Evolutionary conservation across 2,113 vertebrate genomes (phyloP).

Genomic region (Scartelaos histophorus): DNA sequence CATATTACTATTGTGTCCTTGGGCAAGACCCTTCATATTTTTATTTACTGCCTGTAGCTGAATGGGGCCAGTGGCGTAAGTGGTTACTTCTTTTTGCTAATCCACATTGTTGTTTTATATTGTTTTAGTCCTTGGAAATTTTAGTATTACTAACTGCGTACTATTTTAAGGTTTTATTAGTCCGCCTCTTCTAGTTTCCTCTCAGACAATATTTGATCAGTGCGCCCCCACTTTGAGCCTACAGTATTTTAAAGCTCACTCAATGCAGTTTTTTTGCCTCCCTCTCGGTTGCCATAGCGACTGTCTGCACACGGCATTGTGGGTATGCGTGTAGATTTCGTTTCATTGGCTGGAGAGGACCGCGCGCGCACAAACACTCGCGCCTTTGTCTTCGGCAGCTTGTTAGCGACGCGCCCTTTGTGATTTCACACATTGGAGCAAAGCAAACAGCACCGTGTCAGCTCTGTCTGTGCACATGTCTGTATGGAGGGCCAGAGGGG

Average conservation of each 20-base stretch:
- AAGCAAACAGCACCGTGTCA: conserved; percentile 54
- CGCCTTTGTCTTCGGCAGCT: conserved; percentile 56
- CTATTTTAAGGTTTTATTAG: background rate
- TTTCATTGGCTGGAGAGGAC: conserved; percentile 34
- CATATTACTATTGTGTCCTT: background rate
- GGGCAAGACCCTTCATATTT: background rate
- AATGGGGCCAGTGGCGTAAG: too few relatives aligned
- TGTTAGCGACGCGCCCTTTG: conserved; percentile 54
- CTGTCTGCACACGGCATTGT: conserved; percentile 45
- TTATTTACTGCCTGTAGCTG: background rate
- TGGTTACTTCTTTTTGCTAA: too few relatives aligned
- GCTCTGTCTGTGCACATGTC: conserved; percentile 32
- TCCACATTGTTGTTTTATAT: too few relatives aligned
- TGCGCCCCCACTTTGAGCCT: conserved; percentile 17
- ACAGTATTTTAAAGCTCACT: conserved; percentile 18
- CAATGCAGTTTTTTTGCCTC: conserved; percentile 34
- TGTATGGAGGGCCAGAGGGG: background rate
- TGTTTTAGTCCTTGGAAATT: too few relatives aligned
- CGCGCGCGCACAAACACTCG: conserved; percentile 46
- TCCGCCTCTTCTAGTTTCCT: background rate
- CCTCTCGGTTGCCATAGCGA: conserved; percentile 57
- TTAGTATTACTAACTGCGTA: too few relatives aligned
- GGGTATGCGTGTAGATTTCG: conserved; percentile 45
- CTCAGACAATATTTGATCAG: background rate
- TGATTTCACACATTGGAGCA: conserved; percentile 52